A percentile compares a stretch with the other conserved stretches of the same genome.
phyloP scores from a whole-genome alignment of 2,113 vertebrate genomes.

The Uria aalge region DNA sequence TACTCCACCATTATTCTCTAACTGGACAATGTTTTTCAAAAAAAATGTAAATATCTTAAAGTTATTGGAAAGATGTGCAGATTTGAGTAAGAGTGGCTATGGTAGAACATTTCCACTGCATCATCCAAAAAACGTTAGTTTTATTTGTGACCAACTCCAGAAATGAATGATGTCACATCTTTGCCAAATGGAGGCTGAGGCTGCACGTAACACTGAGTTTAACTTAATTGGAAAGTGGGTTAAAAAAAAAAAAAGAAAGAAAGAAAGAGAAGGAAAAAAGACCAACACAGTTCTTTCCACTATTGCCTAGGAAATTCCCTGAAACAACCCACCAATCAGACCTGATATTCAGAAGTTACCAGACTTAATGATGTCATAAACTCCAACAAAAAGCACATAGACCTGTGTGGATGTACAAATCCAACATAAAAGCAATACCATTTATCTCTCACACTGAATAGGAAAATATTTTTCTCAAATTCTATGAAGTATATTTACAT shows the following conservation, averaged over 20 bases:
- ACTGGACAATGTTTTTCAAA: rapidly evolving
- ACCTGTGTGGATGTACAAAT: not conserved
- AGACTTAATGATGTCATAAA: not conserved
- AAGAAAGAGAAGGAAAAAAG: rapidly evolving
- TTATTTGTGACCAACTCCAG: not conserved
- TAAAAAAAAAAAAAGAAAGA: too few species aligned
- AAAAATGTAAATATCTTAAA: not conserved
- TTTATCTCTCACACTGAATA: not conserved
- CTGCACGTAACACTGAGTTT: not conserved
- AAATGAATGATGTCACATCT: not conserved
- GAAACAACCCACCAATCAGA: not conserved
- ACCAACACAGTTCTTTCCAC: not conserved
- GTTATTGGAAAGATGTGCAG: not conserved
- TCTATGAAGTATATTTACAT: constrained; percentile 29
- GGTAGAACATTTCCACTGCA: not conserved
- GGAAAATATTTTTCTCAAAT: constrained; percentile 20
- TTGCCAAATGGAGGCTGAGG: not conserved
- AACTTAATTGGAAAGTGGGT: not conserved
- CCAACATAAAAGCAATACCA: not conserved
- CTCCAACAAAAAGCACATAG: not conserved
- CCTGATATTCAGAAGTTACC: not conserved
- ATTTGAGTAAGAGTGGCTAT: not conserved
- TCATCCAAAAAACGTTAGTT: not conserved
- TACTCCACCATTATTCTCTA: not conserved
- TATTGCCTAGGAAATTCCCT: not conserved